phyloP scores from a whole-genome alignment of 2,888 invertebrate species.

The Habroteleia sp. region DNA sequence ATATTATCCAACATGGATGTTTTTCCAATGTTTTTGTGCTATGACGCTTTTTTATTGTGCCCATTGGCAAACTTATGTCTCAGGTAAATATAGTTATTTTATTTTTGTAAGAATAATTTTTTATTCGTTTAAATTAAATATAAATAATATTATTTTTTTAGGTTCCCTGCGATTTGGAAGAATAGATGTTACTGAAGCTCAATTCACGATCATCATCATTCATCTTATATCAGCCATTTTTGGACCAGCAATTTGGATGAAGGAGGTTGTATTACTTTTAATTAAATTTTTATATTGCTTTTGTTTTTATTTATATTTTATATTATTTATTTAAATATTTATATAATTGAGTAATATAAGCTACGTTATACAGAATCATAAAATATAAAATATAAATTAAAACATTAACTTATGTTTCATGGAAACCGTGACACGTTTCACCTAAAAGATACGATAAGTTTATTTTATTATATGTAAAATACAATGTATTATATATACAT shows the following conservation, averaged over 20 bases:
- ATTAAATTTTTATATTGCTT: slow-evolving; percentile 35
- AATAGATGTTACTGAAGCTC: slow-evolving; percentile 99
- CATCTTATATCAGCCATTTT: slow-evolving; percentile 93
- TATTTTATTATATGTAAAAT: background rate
- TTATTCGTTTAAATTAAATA: background rate
- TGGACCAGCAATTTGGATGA: slow-evolving; percentile 93
- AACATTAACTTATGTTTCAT: slow-evolving; percentile 10
- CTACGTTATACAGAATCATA: background rate
- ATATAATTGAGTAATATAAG: background rate
- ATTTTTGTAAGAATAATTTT: background rate
- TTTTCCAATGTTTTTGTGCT: slow-evolving; percentile 96
- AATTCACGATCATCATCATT: slow-evolving; percentile 94
- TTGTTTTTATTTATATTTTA: slow-evolving; percentile 10
- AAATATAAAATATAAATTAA: background rate
- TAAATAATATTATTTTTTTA: slow-evolving; percentile 65
- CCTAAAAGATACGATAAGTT: slow-evolving; percentile 24
- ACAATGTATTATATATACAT: no score
- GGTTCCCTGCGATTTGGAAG: slow-evolving; percentile 93
- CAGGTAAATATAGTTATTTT: slow-evolving; percentile 83
- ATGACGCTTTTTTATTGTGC: slow-evolving; percentile 98
- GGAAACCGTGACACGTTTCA: slow-evolving; percentile 42
- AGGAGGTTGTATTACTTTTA: slow-evolving; percentile 83
- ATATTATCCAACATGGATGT: slow-evolving; percentile 95
- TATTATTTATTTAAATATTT: slow-evolving; percentile 8
- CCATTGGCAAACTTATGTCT: slow-evolving; percentile 99